Conservation (phyloP, 2,888 invertebrate species). For the Autographa gamma region DNA sequence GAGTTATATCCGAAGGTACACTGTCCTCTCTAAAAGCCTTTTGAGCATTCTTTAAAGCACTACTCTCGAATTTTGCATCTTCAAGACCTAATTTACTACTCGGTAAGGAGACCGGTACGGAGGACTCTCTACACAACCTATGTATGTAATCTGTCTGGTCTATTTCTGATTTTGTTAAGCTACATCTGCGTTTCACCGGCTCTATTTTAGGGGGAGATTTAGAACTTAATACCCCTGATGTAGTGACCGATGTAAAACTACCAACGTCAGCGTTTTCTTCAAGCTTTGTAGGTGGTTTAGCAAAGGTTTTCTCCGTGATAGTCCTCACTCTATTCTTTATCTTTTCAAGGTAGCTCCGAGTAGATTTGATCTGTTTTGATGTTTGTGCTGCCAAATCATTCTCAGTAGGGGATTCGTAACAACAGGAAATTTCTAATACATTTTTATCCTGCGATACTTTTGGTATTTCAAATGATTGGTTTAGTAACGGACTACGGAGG, state of each 20-base stretch:
- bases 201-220: conserved; percentile 77
- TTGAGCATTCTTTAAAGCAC: conserved; percentile 79
- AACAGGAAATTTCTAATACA: conserved; percentile 90
- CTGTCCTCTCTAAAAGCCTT: conserved; percentile 76
- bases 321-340: conserved; percentile 89
- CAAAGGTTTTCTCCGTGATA: conserved; percentile 87
- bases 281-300: conserved; percentile 84
- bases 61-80: conserved; percentile 80
- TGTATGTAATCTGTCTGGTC: conserved; percentile 90
- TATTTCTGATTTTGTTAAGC: conserved; percentile 92
- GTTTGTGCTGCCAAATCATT: conserved; percentile 83
- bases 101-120: conserved; percentile 82
- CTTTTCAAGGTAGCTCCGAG: conserved; percentile 89
- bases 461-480: conserved; percentile 74
- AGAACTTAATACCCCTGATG: conserved; percentile 91
- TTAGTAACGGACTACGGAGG: conserved; percentile 72
- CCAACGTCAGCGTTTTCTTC: conserved; percentile 88
- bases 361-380: conserved; percentile 85
- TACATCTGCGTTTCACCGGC: conserved; percentile 84
- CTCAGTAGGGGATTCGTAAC: conserved; percentile 88
- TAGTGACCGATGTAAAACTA: conserved; percentile 92
- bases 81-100: conserved; percentile 72
- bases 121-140: conserved; percentile 80
- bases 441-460: conserved; percentile 87
- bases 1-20: conserved; percentile 69